Percentiles rank a stretch among this genome's conserved stretches.
phyloP scores from a whole-genome alignment of 2,888 invertebrate species.

The Alentia gelatinosa region DNA sequence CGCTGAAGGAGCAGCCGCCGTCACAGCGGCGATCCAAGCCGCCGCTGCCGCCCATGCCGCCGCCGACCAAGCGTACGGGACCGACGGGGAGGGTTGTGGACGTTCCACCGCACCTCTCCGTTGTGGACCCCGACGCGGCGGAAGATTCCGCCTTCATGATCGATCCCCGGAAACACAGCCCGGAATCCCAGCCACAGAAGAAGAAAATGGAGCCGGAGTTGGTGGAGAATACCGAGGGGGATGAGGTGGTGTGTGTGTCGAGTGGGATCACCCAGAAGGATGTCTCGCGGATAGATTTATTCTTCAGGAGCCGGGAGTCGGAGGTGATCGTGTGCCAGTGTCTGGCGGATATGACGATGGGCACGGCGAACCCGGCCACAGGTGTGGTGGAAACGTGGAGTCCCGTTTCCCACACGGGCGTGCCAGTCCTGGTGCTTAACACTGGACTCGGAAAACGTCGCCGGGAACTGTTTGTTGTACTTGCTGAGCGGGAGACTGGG shows the following conservation, averaged over 20 bases:
- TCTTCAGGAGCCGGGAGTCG: conserved; percentile 48
- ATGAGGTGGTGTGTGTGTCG: background rate
- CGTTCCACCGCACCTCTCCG: background rate
- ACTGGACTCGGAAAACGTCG: conserved; percentile 54
- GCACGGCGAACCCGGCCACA: background rate
- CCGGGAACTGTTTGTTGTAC: conserved; percentile 57
- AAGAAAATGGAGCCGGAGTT: background rate
- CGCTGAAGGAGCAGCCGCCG: background rate
- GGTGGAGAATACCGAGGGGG: conserved; percentile 11
- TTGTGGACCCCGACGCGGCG: background rate
- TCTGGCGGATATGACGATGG: conserved; percentile 35
- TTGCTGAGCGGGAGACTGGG: conserved; percentile 63
- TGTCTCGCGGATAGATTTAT: conserved; percentile 52
- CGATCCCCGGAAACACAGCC: background rate
- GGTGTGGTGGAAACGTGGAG: conserved; percentile 51
- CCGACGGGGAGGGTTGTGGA: background rate
- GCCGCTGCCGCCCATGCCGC: conserved; percentile 16
- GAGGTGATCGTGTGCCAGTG: conserved; percentile 55
- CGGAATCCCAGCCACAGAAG: no score
- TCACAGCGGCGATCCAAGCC: background rate
- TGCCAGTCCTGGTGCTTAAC: conserved; percentile 62
- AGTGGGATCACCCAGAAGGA: conserved; percentile 50
- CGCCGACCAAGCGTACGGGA: background rate
- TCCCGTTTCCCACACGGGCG: conserved; percentile 58
- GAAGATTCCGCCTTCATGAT: conserved; percentile 27